Base-by-base conservation (phyloP, 2,113 vertebrate genomes). In the Notechis scutatus region DNA sequence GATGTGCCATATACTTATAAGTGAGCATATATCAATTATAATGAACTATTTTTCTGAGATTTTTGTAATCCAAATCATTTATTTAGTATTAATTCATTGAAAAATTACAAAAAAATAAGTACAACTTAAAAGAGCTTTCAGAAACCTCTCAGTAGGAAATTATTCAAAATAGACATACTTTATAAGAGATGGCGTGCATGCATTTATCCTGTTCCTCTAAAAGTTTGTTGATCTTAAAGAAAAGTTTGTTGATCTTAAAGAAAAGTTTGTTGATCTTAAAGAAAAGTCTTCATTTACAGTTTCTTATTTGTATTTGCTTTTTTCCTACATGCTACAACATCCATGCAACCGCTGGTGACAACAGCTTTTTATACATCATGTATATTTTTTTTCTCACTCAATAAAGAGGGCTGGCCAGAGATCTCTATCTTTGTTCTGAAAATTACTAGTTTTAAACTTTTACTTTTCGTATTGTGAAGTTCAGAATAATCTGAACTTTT, bases 201-300 rank as follows among this genome's bases (percentile, higher is more conserved):
- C 81, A 50, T 88, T 91, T 87, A 88, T 50, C 55, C 54, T 85
- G 55, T 52, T 87, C 90, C 94, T 87, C 92, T n/a, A 87, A 57
- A 34, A 10, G 34, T 69, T 85, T 50, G 42, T 55, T 61, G 56
- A 50, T 61, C 55, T 91, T 91, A 90, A 90, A 90, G 64, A 90
- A 90, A 90, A 90, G 29, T 90, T 85, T 50, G 42, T 55, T 61
- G 56, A 50, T 61, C 55, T 91, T 91, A 90, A 90, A 90, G 64
- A 87, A 57, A 34, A 10, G 34, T 69, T 85, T 50, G 42, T 55
- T 61, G 56, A 50, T 61, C 55, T 91, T 91, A 90, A 90, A 90
- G 64, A 90, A 90, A 90, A 57, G 55, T 59, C 59, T 50, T 89
- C 18, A 12, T 45, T 90, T 85, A 85, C 42, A 85, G 3, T 59